Conservation (phyloP, 2,113 vertebrate genomes). For the Polyodon spathula region DNA sequence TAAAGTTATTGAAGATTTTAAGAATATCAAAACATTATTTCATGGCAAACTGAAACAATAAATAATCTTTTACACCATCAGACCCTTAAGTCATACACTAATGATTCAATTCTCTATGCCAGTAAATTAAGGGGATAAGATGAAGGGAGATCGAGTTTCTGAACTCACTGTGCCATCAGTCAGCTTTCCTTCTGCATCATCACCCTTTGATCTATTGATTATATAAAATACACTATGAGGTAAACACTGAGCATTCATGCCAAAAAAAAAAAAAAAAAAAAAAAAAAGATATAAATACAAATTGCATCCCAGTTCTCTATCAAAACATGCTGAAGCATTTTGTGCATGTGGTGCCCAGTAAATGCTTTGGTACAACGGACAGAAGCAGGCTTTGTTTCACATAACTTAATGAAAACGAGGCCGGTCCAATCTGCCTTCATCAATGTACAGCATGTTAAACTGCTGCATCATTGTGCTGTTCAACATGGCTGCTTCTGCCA, state of each 20-base stretch:
- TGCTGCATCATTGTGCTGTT: conserved; percentile 5
- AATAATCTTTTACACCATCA: no score
- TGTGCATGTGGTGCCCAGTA: background rate
- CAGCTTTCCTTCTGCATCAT: conserved; percentile 4
- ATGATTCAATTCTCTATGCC: no score
- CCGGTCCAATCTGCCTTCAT: no score
- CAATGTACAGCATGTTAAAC: background rate
- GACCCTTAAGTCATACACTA: no score
- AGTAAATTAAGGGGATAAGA: conserved; percentile 9
- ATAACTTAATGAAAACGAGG: no score
- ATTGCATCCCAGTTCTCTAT: background rate
- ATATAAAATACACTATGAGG: conserved; percentile 10
- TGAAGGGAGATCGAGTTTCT: conserved; percentile 3
- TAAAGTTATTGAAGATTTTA: no score
- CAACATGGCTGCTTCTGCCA: background rate
- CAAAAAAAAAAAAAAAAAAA: background rate
- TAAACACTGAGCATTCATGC: conserved; percentile 7
- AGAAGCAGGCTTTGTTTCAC: no score
- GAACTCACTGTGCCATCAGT: conserved; percentile 1
- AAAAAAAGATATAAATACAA: background rate
- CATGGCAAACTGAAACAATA: no score
- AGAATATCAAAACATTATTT: no score
- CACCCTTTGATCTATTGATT: conserved; percentile 18
- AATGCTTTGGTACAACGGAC: no score
- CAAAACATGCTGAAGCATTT: background rate